Base-by-base conservation (phyloP, 2,888 invertebrate species). In the Cetonia aurata region DNA sequence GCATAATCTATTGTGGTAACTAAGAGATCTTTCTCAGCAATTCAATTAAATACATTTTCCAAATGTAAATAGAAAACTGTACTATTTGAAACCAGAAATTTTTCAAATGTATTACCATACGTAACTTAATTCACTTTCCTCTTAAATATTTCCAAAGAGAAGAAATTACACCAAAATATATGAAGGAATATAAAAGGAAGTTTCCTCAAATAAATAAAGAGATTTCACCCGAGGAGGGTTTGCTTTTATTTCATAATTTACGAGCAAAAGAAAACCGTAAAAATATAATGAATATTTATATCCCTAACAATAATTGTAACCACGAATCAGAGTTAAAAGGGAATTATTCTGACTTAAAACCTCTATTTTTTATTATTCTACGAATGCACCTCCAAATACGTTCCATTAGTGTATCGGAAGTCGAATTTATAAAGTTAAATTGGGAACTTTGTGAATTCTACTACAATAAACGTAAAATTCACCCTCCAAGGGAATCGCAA, bases 171-270 rank as follows among this genome's bases (percentile, higher is more conserved):
- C 10, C 10, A 17, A 50, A 17, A 33, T 6, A 33, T 1, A 52
- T 10, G 2, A 17, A 52, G 41, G 41, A 41, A 42, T 19, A 65
- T 33, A 56, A 12, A 33, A 37, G 15, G 17, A 65, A 65, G 37
- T 50, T 65, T 25, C 17, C 15, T 12, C 52, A 13, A 13, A 65
- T 50, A 50, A 65, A 50, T 50, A 50, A 65, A 19, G 19, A 15
- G 62, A 13, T 50, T 65, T 50, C 48, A 1, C 1, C 8, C 17
- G 1, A 13, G 17, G 50, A 65, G 37, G 17, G 12, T 42, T 50
- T 65, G 37, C 62, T 50, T 65, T 65, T 65, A 65, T 50, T 50
- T 52, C 48, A 46, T 50, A 65, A 65, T 65, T 65, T 65, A 65
- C 50, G 62, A 50, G 50, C 37, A 65, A 33, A 33, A 13, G 50